Percentiles rank a stretch among this genome's conserved stretches.
These are phyloP conservation scores for Theristus sp. DNA, from an alignment of 2,888 invertebrate genomes.

Conservation along the genomic window DNA sequence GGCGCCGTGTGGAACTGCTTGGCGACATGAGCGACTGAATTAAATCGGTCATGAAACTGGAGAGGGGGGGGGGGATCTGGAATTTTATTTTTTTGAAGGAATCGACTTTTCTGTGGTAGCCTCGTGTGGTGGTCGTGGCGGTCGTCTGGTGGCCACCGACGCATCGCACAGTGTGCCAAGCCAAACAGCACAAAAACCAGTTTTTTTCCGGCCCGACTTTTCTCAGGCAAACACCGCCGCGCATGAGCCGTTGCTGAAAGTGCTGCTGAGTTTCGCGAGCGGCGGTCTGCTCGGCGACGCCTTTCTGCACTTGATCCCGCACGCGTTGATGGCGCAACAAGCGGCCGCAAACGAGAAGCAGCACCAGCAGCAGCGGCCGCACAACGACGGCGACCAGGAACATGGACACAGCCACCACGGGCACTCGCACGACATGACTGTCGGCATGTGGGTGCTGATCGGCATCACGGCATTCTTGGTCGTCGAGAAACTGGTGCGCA, in stretches of 20 bases:
- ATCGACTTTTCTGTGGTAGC: no score
- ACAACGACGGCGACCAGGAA: constrained; percentile 13
- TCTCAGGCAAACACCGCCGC: constrained; percentile 39
- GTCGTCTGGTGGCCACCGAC: no score
- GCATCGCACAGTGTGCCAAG: no score
- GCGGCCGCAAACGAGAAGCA: constrained; percentile 16
- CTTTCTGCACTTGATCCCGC: constrained; percentile 92
- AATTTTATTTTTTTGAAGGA: no score
- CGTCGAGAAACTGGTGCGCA: constrained; percentile 74
- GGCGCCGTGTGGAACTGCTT: no score
- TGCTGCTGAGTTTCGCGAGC: constrained; percentile 38
- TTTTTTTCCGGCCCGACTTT: not conserved
- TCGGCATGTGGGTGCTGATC: constrained; percentile 78
- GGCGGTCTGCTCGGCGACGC: constrained; percentile 72
- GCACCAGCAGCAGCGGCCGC: not conserved
- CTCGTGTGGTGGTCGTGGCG: no score
- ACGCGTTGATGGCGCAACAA: constrained; percentile 48
- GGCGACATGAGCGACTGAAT: no score
- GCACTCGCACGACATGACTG: constrained; percentile 55
- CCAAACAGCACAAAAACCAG: no score
- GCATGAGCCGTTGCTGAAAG: constrained; percentile 66
- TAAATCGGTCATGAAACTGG: no score
- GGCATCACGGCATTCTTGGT: constrained; percentile 78
- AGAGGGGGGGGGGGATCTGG: no score
- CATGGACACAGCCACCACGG: constrained; percentile 39